Evolutionary conservation across 2,888 invertebrate genomes (phyloP).

Genomic region (Erynnis tages): DNA sequence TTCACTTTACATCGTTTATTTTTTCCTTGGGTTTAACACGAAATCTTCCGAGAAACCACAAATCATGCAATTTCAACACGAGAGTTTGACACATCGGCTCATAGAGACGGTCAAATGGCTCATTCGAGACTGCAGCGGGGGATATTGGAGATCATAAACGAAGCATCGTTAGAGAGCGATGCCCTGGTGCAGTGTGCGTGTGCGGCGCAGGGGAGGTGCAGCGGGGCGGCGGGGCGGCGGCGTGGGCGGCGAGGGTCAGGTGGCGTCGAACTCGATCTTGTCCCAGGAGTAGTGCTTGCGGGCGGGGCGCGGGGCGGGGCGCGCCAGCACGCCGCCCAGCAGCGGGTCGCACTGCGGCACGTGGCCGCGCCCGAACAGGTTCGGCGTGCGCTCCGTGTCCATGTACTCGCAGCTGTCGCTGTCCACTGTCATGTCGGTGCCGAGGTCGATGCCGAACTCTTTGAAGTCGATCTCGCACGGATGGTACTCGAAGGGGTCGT

Average conservation of each 20-base stretch:
- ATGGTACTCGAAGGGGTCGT: conserved; percentile 51
- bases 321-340: conserved; percentile 84
- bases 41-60: neutral
- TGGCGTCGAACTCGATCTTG: conserved; percentile 87
- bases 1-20: neutral
- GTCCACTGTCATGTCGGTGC: conserved; percentile 78
- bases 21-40: neutral
- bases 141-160: conserved; percentile 46
- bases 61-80: neutral
- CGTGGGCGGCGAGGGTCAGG: conserved; percentile 56
- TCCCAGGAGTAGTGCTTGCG: conserved; percentile 88
- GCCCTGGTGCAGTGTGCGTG: neutral
- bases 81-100: neutral
- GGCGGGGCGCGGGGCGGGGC: conserved; percentile 83
- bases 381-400: conserved; percentile 70
- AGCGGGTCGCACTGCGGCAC: conserved; percentile 86
- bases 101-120: neutral
- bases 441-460: conserved; percentile 84
- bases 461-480: conserved; percentile 78
- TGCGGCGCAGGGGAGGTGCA: conserved; percentile 59
- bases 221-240: neutral
- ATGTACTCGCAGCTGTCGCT: conserved; percentile 77
- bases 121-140: conserved; percentile 2
- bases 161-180: conserved; percentile 40
- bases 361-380: conserved; percentile 72